Evolutionary conservation across 1,140 invertebrate genomes (phyloP).

Genomic region (Brachionus angularis): DNA sequence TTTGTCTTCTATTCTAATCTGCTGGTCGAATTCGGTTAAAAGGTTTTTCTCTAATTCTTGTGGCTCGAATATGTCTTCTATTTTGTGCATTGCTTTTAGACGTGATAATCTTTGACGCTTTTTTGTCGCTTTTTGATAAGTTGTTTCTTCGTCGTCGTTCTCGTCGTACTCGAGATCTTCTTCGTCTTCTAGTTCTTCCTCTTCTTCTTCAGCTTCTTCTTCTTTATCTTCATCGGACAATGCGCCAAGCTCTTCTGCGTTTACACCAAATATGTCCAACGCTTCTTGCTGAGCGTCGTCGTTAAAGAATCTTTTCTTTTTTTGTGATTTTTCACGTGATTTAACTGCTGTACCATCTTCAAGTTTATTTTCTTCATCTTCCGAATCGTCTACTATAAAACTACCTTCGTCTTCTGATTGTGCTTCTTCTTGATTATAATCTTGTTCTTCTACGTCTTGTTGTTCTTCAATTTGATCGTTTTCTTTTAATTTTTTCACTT

Average conservation of each 20-base stretch:
- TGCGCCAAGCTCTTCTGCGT: conserved; percentile 95
- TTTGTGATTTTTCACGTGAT: neutral
- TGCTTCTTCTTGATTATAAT: neutral
- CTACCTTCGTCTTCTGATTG: conserved; percentile 27
- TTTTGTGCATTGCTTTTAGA: conserved; percentile 5
- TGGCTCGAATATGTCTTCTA: conserved; percentile 78
- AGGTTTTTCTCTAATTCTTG: conserved; percentile 91
- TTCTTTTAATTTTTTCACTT: neutral
- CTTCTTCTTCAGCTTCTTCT: conserved; percentile 65
- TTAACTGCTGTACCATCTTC: neutral
- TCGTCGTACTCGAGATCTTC: conserved; percentile 55
- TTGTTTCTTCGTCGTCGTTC: conserved; percentile 72
- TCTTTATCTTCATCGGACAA: conserved; percentile 76
- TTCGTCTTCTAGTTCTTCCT: conserved; percentile 59
- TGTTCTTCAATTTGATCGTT: neutral
- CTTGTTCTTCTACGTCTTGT: neutral
- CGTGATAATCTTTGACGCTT: conserved; percentile 50
- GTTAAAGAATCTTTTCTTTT: conserved; percentile 14
- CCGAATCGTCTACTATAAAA: conserved; percentile 13
- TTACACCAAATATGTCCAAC: conserved; percentile 95
- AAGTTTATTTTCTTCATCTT: neutral
- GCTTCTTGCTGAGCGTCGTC: conserved; percentile 80
- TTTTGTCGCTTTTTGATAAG: conserved; percentile 77
- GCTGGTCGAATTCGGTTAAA: conserved; percentile 87
- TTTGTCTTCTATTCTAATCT: conserved; percentile 63